Percentiles rank a stretch among this genome's conserved stretches.
phyloP scores from a whole-genome alignment of 2,797 vertebrate genomes.

The Lepilemur ruficaudatus region DNA sequence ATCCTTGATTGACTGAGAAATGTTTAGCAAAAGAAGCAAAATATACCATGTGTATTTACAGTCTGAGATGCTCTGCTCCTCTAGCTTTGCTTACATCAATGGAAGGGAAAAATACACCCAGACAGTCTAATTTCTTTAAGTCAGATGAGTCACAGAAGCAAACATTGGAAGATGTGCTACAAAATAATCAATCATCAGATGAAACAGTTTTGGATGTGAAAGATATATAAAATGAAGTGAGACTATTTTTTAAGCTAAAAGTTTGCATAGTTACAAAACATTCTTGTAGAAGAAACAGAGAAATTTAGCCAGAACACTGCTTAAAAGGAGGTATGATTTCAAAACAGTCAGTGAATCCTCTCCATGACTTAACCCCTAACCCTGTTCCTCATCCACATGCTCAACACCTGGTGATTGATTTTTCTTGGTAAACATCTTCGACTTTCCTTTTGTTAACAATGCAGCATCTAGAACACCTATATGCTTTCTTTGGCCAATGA shows the following conservation, averaged over 20 bases:
- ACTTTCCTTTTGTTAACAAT: neutral
- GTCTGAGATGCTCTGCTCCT: conserved; percentile 27
- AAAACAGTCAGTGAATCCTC: neutral
- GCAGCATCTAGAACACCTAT: neutral
- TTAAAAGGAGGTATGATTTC: neutral
- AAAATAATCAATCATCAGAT: conserved; percentile 78
- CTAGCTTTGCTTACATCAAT: conserved; percentile 65
- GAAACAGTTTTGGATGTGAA: conserved; percentile 71
- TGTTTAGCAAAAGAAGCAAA: conserved; percentile 66
- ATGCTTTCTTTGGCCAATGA: neutral
- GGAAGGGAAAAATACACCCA: conserved; percentile 52
- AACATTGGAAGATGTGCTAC: conserved; percentile 73
- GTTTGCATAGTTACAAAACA: conserved; percentile 5
- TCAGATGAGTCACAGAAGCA: conserved; percentile 78
- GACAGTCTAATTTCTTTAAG: conserved; percentile 63
- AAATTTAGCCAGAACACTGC: neutral
- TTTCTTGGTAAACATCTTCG: conserved; percentile 13
- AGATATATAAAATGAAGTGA: conserved; percentile 66
- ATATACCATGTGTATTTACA: conserved; percentile 38
- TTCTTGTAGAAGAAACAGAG: neutral
- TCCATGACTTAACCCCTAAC: neutral
- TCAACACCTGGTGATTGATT: neutral
- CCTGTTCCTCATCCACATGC: neutral
- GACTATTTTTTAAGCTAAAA: conserved; percentile 5
- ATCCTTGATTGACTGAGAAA: conserved; percentile 51